These are phyloP conservation scores for Allolobophora icterica DNA, from an alignment of 2,888 invertebrate species.

Conservation along the genomic window DNA sequence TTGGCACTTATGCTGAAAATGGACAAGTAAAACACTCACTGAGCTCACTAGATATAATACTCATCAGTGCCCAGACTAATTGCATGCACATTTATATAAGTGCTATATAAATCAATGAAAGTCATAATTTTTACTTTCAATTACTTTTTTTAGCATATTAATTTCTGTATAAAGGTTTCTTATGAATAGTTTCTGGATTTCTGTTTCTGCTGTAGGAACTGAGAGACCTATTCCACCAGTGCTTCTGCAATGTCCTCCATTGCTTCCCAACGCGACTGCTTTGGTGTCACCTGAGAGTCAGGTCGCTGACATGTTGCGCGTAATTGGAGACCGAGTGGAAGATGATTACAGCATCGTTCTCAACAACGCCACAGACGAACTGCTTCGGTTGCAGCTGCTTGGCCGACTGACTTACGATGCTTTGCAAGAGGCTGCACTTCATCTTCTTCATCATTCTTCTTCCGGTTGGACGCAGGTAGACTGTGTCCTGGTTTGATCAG, in stretches of 20 bases:
- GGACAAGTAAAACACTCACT: not conserved
- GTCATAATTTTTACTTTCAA: too few relatives aligned
- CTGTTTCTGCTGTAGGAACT: conserved; percentile 5
- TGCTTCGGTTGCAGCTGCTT: not conserved
- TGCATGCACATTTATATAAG: too few relatives aligned
- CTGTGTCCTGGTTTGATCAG: not conserved
- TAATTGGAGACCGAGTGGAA: not conserved
- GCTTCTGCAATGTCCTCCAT: conserved; percentile 2
- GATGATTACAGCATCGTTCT: not conserved
- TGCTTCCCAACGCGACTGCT: not conserved
- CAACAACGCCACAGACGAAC: not conserved
- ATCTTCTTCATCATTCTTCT: conserved; percentile 21
- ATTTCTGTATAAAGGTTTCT: not conserved
- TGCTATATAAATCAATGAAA: too few relatives aligned
- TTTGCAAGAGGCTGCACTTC: not conserved
- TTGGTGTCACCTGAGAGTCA: conserved; percentile 26
- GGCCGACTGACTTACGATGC: conserved; percentile 5
- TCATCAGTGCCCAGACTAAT: not conserved
- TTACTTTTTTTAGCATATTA: not conserved
- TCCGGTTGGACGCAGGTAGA: conserved; percentile 13
- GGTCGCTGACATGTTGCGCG: conserved; percentile 23
- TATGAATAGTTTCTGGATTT: not conserved
- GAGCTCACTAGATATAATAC: not conserved
- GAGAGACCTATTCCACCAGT: not conserved
- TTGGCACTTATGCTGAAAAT: not conserved